Conservation (phyloP, 2,888 invertebrate species). For the Zootermopsis nevadensis region DNA sequence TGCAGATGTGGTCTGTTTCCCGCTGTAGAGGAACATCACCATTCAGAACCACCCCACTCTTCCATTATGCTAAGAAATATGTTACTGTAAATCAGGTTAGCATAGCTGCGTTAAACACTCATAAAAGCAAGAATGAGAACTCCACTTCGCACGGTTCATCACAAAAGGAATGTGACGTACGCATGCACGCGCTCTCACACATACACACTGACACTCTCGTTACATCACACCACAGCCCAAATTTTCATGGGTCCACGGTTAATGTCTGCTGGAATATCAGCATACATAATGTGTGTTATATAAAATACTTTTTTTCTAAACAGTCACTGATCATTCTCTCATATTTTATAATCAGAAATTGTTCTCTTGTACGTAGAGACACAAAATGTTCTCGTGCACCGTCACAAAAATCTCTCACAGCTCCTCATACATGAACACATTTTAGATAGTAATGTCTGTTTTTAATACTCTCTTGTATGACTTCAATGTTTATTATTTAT, state of each 20-base stretch:
- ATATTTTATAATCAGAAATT: not conserved
- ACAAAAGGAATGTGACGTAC: not conserved
- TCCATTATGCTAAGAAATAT: not conserved
- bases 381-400: not conserved
- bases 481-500: not conserved
- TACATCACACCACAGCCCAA: not conserved
- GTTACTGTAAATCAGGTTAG: not conserved
- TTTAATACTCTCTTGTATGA: not conserved
- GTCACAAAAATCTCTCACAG: conserved; percentile 11
- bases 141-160: not conserved
- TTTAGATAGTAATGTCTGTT: not conserved
- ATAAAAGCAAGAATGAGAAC: not conserved
- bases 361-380: not conserved
- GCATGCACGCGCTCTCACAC: not conserved
- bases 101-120: not conserved
- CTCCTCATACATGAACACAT: conserved; percentile 48
- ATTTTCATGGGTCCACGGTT: not conserved
- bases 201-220: not conserved
- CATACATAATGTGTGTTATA: conserved; percentile 33
- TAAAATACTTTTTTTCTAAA: conserved; percentile 40
- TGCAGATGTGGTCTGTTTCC: not conserved
- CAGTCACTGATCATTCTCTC: not conserved
- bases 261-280: not conserved
- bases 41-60: not conserved
- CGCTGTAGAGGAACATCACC: not conserved